Conservation (phyloP, 2,888 invertebrate species). For the Teleiodes luculella region DNA sequence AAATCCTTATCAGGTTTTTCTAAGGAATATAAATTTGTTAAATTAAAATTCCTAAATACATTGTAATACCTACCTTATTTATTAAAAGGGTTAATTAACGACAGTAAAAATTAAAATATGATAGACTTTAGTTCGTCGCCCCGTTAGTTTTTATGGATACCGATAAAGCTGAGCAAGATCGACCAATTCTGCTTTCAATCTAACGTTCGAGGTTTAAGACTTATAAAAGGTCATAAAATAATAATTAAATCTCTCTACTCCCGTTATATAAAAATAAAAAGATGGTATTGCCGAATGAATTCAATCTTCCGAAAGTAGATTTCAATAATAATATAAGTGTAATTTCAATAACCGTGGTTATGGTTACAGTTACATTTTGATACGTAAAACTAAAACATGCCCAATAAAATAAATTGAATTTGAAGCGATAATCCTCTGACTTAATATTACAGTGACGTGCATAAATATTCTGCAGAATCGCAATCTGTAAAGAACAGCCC, state of each 20-base stretch:
- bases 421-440: not conserved
- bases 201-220: not conserved
- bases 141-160: conserved; percentile 41
- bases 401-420: conserved; percentile 3
- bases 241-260: conserved; percentile 1
- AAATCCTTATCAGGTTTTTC: too few species aligned
- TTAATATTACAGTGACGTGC: too few species aligned
- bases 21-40: too few species aligned
- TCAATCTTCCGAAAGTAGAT: not conserved
- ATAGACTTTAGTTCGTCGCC: conserved; percentile 24
- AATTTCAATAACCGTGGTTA: not conserved
- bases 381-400: not conserved
- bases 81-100: conserved; percentile 30
- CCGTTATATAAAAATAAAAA: conserved; percentile 1
- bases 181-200: not conserved
- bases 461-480: too few species aligned
- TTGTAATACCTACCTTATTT: conserved; percentile 27
- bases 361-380: not conserved
- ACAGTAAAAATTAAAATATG: conserved; percentile 32
- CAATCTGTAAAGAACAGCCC: too few species aligned
- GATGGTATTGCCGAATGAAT: not conserved
- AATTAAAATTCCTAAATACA: too few species aligned
- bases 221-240: not conserved
- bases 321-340: not conserved
- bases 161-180: not conserved